These are phyloP conservation scores for Hirtodrosophila confusa DNA, from an alignment of 2,888 invertebrate species.

Conservation along the genomic window DNA sequence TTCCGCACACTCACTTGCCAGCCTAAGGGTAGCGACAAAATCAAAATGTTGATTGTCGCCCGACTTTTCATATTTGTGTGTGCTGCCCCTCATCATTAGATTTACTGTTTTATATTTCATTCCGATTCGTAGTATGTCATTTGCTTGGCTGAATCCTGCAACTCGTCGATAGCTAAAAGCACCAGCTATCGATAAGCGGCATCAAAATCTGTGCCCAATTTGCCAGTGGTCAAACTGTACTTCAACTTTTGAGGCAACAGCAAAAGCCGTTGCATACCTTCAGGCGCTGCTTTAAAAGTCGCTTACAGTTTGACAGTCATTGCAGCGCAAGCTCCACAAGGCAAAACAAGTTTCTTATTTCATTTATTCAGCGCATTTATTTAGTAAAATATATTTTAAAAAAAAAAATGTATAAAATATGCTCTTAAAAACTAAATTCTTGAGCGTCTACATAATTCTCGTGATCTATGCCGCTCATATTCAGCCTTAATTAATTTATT, in stretches of 20 bases:
- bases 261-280: slow-evolving; percentile 42
- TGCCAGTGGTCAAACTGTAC: neutral
- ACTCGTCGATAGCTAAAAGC: neutral
- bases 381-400: slow-evolving; percentile 20
- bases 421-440: slow-evolving; percentile 5
- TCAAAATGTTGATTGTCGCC: slow-evolving; percentile 55
- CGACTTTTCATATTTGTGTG: slow-evolving; percentile 55
- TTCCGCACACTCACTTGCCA: slow-evolving; percentile 25
- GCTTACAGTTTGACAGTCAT: neutral
- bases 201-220: neutral
- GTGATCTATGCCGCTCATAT: slow-evolving; percentile 14
- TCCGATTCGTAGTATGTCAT: slow-evolving; percentile 24
- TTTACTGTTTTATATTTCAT: slow-evolving; percentile 39
- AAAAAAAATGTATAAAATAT: neutral
- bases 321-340: neutral
- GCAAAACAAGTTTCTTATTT: neutral
- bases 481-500: slow-evolving; percentile 57
- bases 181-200: slow-evolving; percentile 16
- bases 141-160: neutral
- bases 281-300: slow-evolving; percentile 15
- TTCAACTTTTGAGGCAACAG: neutral
- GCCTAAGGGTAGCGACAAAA: slow-evolving; percentile 48
- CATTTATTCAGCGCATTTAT: slow-evolving; percentile 41
- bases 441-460: slow-evolving; percentile 27
- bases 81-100: slow-evolving; percentile 60